phyloP scores from a whole-genome alignment of 1,140 invertebrate species.

The Pseudomyrmex sp. region DNA sequence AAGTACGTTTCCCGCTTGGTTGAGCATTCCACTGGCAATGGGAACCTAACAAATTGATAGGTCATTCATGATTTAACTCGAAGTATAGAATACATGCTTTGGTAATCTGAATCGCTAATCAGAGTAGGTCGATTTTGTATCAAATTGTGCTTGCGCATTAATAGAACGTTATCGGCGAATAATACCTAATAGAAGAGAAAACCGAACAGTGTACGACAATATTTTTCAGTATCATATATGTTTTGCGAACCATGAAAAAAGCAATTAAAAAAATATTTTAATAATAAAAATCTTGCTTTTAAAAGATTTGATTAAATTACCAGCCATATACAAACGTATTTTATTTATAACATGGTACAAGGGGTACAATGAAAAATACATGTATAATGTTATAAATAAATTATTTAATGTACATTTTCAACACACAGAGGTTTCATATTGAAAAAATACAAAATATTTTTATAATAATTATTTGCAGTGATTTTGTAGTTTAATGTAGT shows the following conservation, averaged over 20 bases:
- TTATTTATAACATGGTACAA: neutral
- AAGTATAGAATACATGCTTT: slow-evolving; percentile 11
- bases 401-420: no score
- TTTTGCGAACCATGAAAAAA: neutral
- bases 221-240: no score
- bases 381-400: neutral
- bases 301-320: neutral
- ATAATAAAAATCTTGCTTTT: no score
- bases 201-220: neutral
- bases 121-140: slow-evolving; percentile 40
- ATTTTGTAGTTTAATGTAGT: neutral
- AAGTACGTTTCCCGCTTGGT: neutral
- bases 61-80: slow-evolving; percentile 52
- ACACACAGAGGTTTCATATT: no score
- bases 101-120: slow-evolving; percentile 65
- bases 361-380: neutral
- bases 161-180: neutral
- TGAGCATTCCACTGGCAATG: slow-evolving; percentile 11
- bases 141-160: slow-evolving; percentile 1
- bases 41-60: slow-evolving; percentile 60
- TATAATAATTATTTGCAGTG: neutral
- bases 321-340: neutral
- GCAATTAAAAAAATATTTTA: no score
- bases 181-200: neutral
- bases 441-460: neutral